Evolutionary conservation across 2,888 invertebrate species (phyloP).

Genomic region (Polydrusus cervinus): DNA sequence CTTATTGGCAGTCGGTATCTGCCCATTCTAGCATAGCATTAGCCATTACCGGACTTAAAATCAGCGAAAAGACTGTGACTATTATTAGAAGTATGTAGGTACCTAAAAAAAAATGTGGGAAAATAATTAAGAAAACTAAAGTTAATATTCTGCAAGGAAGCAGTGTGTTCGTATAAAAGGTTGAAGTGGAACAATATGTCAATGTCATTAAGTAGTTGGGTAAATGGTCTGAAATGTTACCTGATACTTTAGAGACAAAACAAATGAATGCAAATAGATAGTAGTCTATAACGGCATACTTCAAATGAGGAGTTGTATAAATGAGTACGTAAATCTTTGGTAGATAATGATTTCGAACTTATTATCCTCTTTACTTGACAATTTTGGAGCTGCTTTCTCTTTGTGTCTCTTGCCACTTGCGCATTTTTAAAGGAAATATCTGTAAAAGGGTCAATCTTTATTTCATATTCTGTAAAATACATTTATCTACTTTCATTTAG

Average conservation of each 20-base stretch:
- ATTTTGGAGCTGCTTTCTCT: too few relatives aligned
- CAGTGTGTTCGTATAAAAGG: conserved; percentile 17
- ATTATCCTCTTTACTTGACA: too few relatives aligned
- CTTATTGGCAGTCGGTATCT: neutral
- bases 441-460: too few relatives aligned
- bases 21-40: conserved; percentile 1
- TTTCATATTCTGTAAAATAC: too few relatives aligned
- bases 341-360: too few relatives aligned
- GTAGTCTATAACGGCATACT: conserved; percentile 34
- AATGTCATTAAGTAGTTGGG: conserved; percentile 59
- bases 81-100: neutral
- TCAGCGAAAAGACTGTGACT: neutral
- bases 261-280: conserved; percentile 60
- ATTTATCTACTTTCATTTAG: too few relatives aligned
- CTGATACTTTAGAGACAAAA: conserved; percentile 59
- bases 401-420: too few relatives aligned
- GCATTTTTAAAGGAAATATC: too few relatives aligned
- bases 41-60: neutral
- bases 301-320: conserved; percentile 16
- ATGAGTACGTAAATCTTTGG: too few relatives aligned
- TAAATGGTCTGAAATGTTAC: too few relatives aligned
- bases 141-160: conserved; percentile 30
- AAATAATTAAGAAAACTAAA: conserved; percentile 47
- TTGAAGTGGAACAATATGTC: conserved; percentile 56
- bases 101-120: conserved; percentile 41